Base-by-base conservation (phyloP, 2,113 vertebrate genomes). In the Callipepla californica region DNA sequence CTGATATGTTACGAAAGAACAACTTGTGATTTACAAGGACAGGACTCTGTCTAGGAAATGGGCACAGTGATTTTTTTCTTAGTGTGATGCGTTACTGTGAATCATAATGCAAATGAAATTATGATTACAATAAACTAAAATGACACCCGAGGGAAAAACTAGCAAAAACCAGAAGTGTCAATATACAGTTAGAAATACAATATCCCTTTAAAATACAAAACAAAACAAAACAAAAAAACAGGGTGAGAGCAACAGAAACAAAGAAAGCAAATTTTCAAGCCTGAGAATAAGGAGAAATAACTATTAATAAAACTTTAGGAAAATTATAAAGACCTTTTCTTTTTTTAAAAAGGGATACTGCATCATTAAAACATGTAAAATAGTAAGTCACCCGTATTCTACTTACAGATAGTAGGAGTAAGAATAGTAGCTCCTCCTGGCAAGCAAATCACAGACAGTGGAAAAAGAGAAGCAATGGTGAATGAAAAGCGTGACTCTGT, bases 331-430 rank as follows among this genome's bases (percentile, higher is more conserved):
- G 69, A 75, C 51, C 68, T 86, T 85, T 95, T 92, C 87, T 96
- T 97, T 97, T 98, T 98, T 99, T 98, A 98, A 98, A 99, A 99
- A 99, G 99, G 99, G 99, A 99, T 99, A 99, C 98, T 99, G 99
- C 99, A 99, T 98, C 98, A 99, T 99, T 98, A 98, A 98, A 98
- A 99, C 95, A 98, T 11, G 89, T 98, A 98, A 97, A 98, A 94
- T 94, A 90, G 89, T 97, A 97, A 97, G 96, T 97, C 98, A 98
- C 98, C 98, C 98, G 85, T 98, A 97, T 98, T 99, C 98, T 99
- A 99, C 99, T 99, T 99, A 99, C 99, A 99, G 99, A 98, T 99
- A 99, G 99, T 99, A 99, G 98, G 99, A 99, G 99, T 99, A 99
- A 98, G 99, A 99, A 99, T 99, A 99, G 99, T 99, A 99, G 99